Evolutionary conservation across 1,140 invertebrate genomes (phyloP).

Genomic region (Amphibalanus amphitrite): DNA sequence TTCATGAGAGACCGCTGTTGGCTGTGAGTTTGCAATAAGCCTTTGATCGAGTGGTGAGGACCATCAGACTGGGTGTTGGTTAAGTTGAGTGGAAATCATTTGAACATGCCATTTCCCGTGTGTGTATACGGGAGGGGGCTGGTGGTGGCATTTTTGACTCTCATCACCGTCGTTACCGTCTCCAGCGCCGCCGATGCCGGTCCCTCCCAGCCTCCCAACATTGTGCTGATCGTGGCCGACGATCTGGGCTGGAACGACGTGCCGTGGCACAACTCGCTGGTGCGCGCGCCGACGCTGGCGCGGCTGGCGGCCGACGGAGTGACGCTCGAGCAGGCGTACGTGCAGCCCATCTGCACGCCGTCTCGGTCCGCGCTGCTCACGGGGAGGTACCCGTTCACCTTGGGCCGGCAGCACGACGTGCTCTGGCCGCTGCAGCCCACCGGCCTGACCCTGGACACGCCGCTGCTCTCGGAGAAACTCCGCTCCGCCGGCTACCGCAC

Average conservation of each 20-base stretch:
- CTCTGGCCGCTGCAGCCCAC: slow-evolving; percentile 22
- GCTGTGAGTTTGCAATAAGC: no score
- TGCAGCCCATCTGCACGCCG: slow-evolving; percentile 45
- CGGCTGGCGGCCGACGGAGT: slow-evolving; percentile 43
- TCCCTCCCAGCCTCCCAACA: not conserved
- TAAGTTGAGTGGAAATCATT: no score
- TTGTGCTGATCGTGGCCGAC: slow-evolving; percentile 10
- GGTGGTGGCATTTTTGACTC: no score
- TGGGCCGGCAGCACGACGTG: slow-evolving; percentile 32
- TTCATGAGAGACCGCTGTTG: no score
- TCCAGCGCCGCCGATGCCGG: not conserved
- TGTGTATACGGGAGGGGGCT: no score
- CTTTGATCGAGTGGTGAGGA: no score
- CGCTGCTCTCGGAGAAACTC: slow-evolving; percentile 31
- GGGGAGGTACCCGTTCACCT: slow-evolving; percentile 55
- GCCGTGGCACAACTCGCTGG: slow-evolving; percentile 47
- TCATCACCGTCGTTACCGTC: no score
- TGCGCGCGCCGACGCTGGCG: slow-evolving; percentile 48
- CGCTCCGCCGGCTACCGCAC: slow-evolving; percentile 30
- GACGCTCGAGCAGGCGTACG: slow-evolving; percentile 45
- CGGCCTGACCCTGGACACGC: slow-evolving; percentile 23
- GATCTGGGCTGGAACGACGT: slow-evolving; percentile 51
- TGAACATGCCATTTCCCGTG: no score
- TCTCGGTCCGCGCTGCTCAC: slow-evolving; percentile 64
- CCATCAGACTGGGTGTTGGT: no score